Evolutionary conservation across 1,140 invertebrate species (phyloP).

Genomic region (Bombus superbus): DNA sequence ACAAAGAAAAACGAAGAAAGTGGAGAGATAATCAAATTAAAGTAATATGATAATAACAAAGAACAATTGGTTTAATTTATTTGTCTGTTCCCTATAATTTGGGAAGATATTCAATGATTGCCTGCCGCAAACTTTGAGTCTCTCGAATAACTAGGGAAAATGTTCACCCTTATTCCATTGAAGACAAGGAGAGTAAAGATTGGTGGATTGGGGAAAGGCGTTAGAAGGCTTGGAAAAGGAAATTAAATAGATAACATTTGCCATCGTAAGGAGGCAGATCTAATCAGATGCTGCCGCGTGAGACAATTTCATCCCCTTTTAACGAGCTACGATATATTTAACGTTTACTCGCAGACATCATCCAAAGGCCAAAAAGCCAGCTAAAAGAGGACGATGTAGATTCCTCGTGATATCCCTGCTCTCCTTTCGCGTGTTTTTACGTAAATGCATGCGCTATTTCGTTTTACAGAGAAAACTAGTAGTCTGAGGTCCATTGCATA

Average conservation of each 20-base stretch:
- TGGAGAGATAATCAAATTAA: background rate
- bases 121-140: too few species aligned
- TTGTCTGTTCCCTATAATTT: background rate
- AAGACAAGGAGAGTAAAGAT: conserved; percentile 3
- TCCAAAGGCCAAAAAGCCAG: conserved; percentile 19
- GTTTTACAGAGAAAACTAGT: background rate
- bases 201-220: background rate
- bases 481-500: background rate
- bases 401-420: conserved; percentile 52
- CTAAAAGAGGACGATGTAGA: conserved; percentile 46
- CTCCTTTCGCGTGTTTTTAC: conserved; percentile 41
- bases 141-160: background rate
- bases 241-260: conserved; percentile 77
- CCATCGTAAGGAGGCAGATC: conserved; percentile 58
- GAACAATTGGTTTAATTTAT: background rate
- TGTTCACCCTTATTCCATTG: conserved; percentile 30
- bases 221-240: conserved; percentile 62
- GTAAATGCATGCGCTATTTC: background rate
- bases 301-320: conserved; percentile 66
- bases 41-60: background rate
- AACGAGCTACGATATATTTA: conserved; percentile 60
- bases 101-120: background rate
- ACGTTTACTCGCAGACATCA: conserved; percentile 61
- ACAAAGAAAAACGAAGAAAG: background rate
- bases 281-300: conserved; percentile 38